These are phyloP conservation scores for Drymodes brunneopygia DNA, from an alignment of 2,113 vertebrate species.

Conservation along the genomic window DNA sequence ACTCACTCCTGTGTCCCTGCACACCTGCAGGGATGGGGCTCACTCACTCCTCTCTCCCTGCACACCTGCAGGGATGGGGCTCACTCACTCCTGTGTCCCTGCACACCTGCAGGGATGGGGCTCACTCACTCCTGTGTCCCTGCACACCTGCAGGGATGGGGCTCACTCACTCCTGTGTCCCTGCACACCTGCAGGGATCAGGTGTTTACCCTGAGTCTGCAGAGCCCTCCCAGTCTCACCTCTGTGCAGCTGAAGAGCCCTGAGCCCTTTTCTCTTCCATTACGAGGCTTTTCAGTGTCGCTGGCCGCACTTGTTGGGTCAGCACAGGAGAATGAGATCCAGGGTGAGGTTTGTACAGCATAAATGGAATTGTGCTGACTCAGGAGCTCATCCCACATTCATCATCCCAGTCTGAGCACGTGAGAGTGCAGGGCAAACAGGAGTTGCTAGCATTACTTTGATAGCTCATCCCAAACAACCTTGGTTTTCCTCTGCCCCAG, in stretches of 20 bases:
- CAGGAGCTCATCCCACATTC: fast-evolving
- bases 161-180: neutral
- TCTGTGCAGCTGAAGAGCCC: neutral
- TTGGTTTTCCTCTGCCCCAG: neutral
- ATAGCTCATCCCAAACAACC: neutral
- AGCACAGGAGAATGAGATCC: fast-evolving
- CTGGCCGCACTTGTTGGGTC: neutral
- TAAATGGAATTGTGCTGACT: neutral
- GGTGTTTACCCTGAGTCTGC: neutral
- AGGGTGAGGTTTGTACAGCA: neutral
- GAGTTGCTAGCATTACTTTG: neutral
- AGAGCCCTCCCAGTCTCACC: neutral
- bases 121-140: neutral
- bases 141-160: too few relatives aligned
- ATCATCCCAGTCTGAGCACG: fast-evolving
- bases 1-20: neutral
- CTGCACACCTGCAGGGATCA: neutral
- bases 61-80: neutral
- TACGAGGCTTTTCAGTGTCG: fast-evolving
- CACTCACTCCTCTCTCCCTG: neutral
- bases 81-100: too few relatives aligned
- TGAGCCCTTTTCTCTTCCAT: neutral
- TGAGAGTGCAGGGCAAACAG: neutral
- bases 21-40: neutral
- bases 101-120: too few relatives aligned